Percentiles rank a stretch among this genome's conserved stretches.
Evolutionary conservation across 92 coral and sea anemone genomes (phyloP).

Genomic region (Palythoa grandis): DNA sequence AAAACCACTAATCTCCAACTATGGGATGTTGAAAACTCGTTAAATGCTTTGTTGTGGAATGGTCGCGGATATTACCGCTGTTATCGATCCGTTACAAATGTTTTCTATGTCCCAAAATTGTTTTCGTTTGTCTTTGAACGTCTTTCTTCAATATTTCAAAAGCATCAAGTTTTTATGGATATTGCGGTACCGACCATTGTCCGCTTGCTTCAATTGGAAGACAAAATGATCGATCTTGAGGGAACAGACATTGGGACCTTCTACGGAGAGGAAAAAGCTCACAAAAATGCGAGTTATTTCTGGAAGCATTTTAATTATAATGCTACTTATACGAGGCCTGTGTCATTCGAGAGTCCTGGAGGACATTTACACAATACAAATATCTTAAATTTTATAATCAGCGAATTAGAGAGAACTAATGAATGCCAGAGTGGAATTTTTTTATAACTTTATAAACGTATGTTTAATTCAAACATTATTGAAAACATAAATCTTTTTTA

Average conservation of each 20-base stretch:
- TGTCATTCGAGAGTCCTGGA: background rate
- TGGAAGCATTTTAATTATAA: conserved; percentile 64
- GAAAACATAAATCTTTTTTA: too few relatives aligned
- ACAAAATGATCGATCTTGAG: conserved; percentile 46
- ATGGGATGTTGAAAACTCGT: conserved; percentile 85
- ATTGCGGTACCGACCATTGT: conserved; percentile 86
- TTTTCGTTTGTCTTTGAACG: conserved; percentile 62
- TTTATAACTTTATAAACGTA: background rate
- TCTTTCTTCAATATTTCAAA: conserved; percentile 72
- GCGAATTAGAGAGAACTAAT: conserved; percentile 20
- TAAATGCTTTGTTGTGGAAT: conserved; percentile 94
- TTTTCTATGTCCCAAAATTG: conserved; percentile 77
- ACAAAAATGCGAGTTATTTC: conserved; percentile 53
- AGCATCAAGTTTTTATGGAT: conserved; percentile 70
- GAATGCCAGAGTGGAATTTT: background rate
- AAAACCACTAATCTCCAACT: conserved; percentile 37
- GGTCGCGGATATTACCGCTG: conserved; percentile 84
- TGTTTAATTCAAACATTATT: background rate
- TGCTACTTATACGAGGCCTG: conserved; percentile 60
- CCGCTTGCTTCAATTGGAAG: conserved; percentile 75
- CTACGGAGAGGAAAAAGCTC: conserved; percentile 72
- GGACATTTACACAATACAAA: background rate
- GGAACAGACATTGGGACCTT: conserved; percentile 68
- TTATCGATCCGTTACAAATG: conserved; percentile 63
- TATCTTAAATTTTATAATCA: conserved; percentile 16